Conservation (phyloP, 2,797 vertebrate genomes). For the Eulemur rubriventer region DNA sequence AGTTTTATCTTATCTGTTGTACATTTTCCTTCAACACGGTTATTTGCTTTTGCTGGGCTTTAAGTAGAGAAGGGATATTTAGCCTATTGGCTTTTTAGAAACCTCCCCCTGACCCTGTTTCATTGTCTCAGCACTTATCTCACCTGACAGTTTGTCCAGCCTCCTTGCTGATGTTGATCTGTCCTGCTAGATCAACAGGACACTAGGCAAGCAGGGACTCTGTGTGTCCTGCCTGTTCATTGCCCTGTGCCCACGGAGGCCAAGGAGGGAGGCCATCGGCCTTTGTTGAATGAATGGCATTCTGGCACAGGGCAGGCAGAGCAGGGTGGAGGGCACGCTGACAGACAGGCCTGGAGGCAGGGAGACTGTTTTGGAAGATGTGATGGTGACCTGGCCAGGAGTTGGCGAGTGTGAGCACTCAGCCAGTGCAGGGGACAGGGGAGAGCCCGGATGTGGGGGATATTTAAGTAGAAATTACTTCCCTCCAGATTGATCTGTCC, state of each 20-base stretch:
- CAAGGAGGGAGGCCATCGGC: neutral
- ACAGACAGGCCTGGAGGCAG: neutral
- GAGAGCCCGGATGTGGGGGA: neutral
- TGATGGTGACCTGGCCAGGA: neutral
- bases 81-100: constrained; percentile 8
- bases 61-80: constrained; percentile 39
- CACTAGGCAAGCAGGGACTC: neutral
- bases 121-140: constrained; percentile 40
- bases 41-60: constrained; percentile 55
- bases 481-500: neutral
- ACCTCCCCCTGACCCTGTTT: neutral
- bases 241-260: neutral
- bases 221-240: neutral
- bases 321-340: neutral
- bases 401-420: neutral
- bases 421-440: neutral
- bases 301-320: neutral
- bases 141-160: neutral
- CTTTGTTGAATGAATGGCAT: neutral
- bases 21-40: constrained; percentile 51
- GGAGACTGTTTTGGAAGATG: neutral
- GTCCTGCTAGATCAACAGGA: neutral
- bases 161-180: neutral
- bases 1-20: constrained; percentile 65
- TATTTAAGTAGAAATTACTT: neutral